Conservation (phyloP, 2,888 invertebrate genomes). For the Volucella zonaria region DNA sequence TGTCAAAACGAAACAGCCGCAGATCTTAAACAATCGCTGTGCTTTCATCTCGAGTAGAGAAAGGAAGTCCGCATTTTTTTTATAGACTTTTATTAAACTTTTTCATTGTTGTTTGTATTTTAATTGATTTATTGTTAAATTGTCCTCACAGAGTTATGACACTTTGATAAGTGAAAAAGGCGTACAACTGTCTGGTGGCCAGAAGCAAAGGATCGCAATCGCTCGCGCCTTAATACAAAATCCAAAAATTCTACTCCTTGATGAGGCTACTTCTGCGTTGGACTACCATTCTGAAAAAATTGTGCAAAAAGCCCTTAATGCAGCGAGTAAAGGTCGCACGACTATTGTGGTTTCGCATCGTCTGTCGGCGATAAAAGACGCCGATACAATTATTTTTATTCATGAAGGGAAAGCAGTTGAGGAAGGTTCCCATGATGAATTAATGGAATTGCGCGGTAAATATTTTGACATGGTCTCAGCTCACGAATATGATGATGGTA, state of each 20-base stretch:
- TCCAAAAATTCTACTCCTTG: conserved; percentile 89
- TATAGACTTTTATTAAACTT: neutral
- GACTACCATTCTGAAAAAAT: conserved; percentile 90
- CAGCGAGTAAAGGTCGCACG: conserved; percentile 88
- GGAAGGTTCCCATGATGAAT: conserved; percentile 88
- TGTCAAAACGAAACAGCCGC: no score
- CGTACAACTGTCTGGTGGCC: conserved; percentile 91
- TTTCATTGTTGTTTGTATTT: neutral
- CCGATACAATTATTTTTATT: conserved; percentile 87
- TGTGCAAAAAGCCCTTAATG: conserved; percentile 91
- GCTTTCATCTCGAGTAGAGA: no score
- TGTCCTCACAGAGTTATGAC: conserved; percentile 86
- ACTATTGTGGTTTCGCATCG: conserved; percentile 90
- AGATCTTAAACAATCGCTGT: no score
- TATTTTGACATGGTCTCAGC: conserved; percentile 87
- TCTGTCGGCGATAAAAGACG: conserved; percentile 87
- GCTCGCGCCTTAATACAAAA: conserved; percentile 90
- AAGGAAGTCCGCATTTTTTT: no score
- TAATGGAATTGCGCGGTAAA: conserved; percentile 85
- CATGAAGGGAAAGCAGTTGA: conserved; percentile 88
- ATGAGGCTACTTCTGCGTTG: conserved; percentile 92
- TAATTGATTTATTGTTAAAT: no score
- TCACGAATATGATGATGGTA: conserved; percentile 75
- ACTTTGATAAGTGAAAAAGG: conserved; percentile 91
- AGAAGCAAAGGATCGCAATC: conserved; percentile 92